Evolutionary conservation across 2,888 invertebrate genomes (phyloP).

Genomic region (Ophion ventricosus): DNA sequence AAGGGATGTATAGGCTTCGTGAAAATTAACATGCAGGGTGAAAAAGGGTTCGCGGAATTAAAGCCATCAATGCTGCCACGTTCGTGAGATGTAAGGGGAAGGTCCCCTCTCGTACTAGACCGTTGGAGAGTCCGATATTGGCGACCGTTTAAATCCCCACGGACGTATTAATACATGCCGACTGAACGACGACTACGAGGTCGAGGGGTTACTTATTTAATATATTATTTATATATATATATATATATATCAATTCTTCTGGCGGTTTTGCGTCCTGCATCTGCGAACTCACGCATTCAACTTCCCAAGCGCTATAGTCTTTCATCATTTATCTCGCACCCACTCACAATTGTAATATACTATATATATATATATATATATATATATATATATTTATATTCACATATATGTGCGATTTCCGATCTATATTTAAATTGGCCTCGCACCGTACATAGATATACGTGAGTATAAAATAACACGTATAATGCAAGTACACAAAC

Average conservation of each 20-base stretch:
- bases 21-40: slow-evolving; percentile 66
- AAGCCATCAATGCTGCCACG: slow-evolving; percentile 33
- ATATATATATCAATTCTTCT: slow-evolving; percentile 8
- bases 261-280: not conserved
- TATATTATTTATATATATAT: not conserved
- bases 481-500: not conserved
- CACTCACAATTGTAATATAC: slow-evolving; percentile 11
- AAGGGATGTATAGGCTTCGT: slow-evolving; percentile 54
- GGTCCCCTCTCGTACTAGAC: slow-evolving; percentile 6
- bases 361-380: slow-evolving; percentile 9
- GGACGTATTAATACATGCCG: slow-evolving; percentile 70
- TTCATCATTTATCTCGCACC: slow-evolving; percentile 44
- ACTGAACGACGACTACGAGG: slow-evolving; percentile 30
- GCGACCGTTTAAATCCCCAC: slow-evolving; percentile 73
- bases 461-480: slow-evolving; percentile 10
- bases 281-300: slow-evolving; percentile 71
- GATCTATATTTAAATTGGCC: slow-evolving; percentile 79
- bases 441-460: slow-evolving; percentile 66
- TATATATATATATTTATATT: slow-evolving; percentile 13
- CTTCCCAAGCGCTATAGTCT: slow-evolving; percentile 68
- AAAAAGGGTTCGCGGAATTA: slow-evolving; percentile 47
- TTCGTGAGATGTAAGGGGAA: slow-evolving; percentile 10
- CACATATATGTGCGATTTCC: slow-evolving; percentile 40
- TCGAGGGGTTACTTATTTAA: slow-evolving; percentile 49
- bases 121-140: slow-evolving; percentile 63